phyloP scores from a whole-genome alignment of 2,113 vertebrate genomes.

The Macquaria ambigua region DNA sequence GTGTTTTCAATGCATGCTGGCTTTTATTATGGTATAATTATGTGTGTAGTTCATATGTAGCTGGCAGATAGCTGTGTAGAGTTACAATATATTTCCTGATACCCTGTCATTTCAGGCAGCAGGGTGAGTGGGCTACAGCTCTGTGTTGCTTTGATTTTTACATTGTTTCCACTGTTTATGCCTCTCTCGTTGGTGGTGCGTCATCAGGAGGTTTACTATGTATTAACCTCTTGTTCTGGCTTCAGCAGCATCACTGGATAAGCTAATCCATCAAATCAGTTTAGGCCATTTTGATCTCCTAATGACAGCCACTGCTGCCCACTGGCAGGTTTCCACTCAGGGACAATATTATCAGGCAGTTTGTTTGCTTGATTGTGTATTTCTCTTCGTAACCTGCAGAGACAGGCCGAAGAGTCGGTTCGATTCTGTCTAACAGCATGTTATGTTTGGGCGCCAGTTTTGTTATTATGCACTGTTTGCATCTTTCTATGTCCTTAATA shows the following conservation, averaged over 20 bases:
- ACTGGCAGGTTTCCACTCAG: slow-evolving; percentile 19
- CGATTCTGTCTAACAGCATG: neutral
- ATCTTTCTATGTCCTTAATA: neutral
- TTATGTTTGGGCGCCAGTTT: too few species aligned
- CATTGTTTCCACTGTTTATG: neutral
- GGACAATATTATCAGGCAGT: neutral
- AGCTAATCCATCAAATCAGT: slow-evolving; percentile 62
- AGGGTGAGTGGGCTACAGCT: neutral
- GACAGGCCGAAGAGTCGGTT: neutral
- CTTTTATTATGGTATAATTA: neutral
- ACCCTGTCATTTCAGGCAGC: neutral
- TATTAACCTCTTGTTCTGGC: slow-evolving; percentile 15
- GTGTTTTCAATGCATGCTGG: neutral
- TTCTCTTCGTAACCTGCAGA: neutral
- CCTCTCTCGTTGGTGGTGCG: fast-evolving
- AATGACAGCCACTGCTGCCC: slow-evolving; percentile 34
- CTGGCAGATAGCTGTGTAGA: neutral
- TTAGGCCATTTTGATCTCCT: slow-evolving; percentile 48
- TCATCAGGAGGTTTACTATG: slow-evolving; percentile 28
- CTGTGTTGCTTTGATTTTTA: neutral
- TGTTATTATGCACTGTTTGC: neutral
- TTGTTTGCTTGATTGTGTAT: neutral
- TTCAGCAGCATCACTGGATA: slow-evolving; percentile 29
- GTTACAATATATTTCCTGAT: neutral
- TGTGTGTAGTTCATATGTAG: neutral